These are phyloP conservation scores for Acipenser oxyrinchus DNA, from an alignment of 2,797 vertebrate species.

Conservation along the genomic window DNA sequence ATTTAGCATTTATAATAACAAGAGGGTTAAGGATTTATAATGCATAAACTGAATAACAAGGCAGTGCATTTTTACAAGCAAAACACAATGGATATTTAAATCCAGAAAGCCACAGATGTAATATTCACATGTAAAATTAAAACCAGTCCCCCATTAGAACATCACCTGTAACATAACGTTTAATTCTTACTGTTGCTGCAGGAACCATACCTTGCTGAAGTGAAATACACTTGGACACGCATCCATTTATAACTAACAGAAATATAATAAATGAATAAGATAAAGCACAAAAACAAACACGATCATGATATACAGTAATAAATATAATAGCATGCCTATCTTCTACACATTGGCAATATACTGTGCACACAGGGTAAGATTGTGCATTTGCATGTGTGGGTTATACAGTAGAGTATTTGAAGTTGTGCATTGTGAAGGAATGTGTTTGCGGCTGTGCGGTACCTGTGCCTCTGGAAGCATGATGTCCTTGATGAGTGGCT, in stretches of 20 bases:
- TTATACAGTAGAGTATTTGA: too few relatives aligned
- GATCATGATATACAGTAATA: too few relatives aligned
- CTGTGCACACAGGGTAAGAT: too few relatives aligned
- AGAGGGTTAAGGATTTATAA: slow-evolving; percentile 7
- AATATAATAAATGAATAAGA: too few relatives aligned
- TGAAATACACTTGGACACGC: too few relatives aligned
- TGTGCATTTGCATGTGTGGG: too few relatives aligned
- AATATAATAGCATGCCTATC: too few relatives aligned
- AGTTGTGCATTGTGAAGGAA: too few relatives aligned
- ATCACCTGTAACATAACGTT: not conserved
- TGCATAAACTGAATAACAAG: slow-evolving; percentile 45
- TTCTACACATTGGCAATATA: too few relatives aligned
- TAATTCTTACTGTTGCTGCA: not conserved
- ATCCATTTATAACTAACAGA: too few relatives aligned
- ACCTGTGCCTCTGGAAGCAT: slow-evolving; percentile 85
- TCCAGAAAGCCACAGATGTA: slow-evolving; percentile 33
- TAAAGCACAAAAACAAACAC: too few relatives aligned
- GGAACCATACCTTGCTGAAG: too few relatives aligned
- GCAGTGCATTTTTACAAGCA: slow-evolving; percentile 53
- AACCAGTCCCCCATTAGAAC: slow-evolving; percentile 1
- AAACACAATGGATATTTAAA: not conserved
- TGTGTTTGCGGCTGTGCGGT: slow-evolving; percentile 16
- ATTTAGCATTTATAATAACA: slow-evolving; percentile 5
- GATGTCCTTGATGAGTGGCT: slow-evolving; percentile 76
- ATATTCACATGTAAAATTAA: slow-evolving; percentile 1